phyloP scores from a whole-genome alignment of 2,888 invertebrate species.

The Microchrysa polita region DNA sequence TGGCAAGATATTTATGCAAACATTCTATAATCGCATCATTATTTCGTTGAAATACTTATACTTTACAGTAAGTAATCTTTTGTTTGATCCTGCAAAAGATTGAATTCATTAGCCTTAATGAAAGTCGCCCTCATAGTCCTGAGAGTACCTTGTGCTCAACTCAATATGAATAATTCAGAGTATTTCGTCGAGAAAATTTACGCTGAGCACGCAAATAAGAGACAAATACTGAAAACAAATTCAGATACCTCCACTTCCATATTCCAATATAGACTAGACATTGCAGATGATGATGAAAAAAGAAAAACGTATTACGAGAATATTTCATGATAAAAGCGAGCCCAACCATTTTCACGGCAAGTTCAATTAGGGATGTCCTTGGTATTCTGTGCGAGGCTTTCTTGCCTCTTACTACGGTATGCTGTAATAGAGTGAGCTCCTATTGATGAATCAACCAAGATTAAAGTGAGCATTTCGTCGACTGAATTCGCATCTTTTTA shows the following conservation, averaged over 20 bases:
- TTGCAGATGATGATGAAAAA: neutral
- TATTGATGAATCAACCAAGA: neutral
- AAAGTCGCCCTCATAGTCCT: neutral
- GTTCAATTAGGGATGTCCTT: neutral
- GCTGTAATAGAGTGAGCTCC: neutral
- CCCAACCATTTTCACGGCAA: neutral
- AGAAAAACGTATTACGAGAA: neutral
- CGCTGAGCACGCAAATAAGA: neutral
- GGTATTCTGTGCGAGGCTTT: neutral
- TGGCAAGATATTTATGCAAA: no score
- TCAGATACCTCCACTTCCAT: neutral
- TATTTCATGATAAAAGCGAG: neutral
- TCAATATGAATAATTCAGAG: constrained; percentile 2
- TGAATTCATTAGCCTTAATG: constrained; percentile 9
- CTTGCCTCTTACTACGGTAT: neutral
- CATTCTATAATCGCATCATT: no score
- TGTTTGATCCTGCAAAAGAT: constrained; percentile 5
- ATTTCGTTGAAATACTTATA: no score
- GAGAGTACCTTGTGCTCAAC: neutral
- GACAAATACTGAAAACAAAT: neutral
- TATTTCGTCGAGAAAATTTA: constrained; percentile 1
- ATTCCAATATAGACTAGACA: neutral
- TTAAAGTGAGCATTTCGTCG: neutral
- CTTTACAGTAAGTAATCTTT: neutral
- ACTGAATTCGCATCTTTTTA: neutral